A percentile compares a stretch with the other conserved stretches of the same genome.
Evolutionary conservation across 2,113 vertebrate genomes (phyloP).

Genomic region (Coptodon bakossiorum): DNA sequence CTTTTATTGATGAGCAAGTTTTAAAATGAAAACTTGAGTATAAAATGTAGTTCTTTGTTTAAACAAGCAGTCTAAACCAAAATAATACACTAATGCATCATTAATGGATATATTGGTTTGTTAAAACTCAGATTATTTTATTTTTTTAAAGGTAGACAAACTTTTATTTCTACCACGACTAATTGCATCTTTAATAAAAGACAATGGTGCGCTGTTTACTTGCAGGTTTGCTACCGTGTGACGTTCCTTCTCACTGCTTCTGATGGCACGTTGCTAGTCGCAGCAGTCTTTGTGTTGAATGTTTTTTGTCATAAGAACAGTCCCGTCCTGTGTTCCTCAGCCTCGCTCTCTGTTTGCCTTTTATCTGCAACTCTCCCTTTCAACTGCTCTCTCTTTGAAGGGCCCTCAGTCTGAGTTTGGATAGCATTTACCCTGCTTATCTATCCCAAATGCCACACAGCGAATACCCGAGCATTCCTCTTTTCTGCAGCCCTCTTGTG

Average conservation of each 20-base stretch:
- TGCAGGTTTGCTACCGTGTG: not conserved
- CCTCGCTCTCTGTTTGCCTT: not conserved
- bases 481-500: not conserved
- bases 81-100: accelerated
- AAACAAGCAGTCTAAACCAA: not conserved
- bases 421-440: slow-evolving; percentile 20
- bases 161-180: not conserved
- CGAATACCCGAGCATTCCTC: not conserved
- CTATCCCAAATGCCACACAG: slow-evolving; percentile 22
- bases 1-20: not conserved
- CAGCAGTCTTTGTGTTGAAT: not conserved
- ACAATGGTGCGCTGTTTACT: not conserved
- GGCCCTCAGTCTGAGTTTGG: not conserved
- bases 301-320: not conserved
- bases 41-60: not conserved
- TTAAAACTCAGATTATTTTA: not conserved
- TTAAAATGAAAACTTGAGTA: not conserved
- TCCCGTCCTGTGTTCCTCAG: not conserved
- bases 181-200: not conserved
- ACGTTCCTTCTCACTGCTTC: not conserved
- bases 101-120: not conserved
- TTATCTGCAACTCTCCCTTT: slow-evolving; percentile 16
- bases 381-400: slow-evolving; percentile 41
- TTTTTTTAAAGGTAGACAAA: not conserved
- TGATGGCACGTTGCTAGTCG: not conserved